Evolutionary conservation across 1,140 invertebrate species (phyloP).

Genomic region (Lamellibrachia luymesi): DNA sequence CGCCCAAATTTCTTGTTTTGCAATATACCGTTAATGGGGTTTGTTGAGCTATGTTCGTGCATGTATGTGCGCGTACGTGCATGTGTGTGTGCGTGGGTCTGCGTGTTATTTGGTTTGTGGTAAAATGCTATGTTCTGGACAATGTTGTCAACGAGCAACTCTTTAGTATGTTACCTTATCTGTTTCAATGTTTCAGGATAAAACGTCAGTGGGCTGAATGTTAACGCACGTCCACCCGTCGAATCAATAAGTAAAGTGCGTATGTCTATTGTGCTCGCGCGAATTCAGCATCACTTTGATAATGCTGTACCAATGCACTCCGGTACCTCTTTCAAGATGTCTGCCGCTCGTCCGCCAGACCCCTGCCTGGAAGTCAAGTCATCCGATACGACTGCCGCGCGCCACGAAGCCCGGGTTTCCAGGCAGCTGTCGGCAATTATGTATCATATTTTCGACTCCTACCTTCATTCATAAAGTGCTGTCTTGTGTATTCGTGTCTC

Average conservation of each 20-base stretch:
- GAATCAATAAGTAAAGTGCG: too few relatives aligned
- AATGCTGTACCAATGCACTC: too few relatives aligned
- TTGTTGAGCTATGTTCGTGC: not conserved
- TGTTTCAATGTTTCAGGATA: not conserved
- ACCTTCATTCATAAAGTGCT: not conserved
- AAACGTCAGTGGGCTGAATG: not conserved
- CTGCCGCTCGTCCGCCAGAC: not conserved
- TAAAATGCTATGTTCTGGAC: too few relatives aligned
- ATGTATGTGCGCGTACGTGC: not conserved
- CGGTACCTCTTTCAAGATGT: not conserved
- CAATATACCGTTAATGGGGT: too few relatives aligned
- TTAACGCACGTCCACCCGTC: not conserved
- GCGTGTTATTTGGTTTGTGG: not conserved
- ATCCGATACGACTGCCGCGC: not conserved
- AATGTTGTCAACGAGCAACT: too few relatives aligned
- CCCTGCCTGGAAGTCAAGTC: not conserved
- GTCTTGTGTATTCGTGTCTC: not conserved
- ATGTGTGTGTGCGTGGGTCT: not conserved
- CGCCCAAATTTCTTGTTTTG: too few relatives aligned
- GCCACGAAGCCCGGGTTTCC: not conserved
- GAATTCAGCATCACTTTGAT: too few relatives aligned
- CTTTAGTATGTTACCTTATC: too few relatives aligned
- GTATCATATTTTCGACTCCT: not conserved
- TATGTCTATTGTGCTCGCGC: not conserved
- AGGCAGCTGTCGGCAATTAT: not conserved